phyloP scores from a whole-genome alignment of 1,140 invertebrate species.

The Caenorhabditis briggsae region DNA sequence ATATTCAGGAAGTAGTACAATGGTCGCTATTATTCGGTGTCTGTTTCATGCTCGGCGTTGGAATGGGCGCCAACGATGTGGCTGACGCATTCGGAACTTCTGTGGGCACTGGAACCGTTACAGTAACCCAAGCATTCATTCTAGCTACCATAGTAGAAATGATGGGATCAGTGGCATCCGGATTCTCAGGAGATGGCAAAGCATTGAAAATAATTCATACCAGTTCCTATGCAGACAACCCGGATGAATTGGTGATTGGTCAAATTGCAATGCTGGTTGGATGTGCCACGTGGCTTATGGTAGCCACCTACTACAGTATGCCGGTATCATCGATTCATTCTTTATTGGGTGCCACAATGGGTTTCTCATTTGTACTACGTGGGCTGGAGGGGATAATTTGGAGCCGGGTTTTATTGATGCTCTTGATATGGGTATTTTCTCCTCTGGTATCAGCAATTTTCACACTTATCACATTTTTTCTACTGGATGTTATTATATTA shows the following conservation, averaged over 20 bases:
- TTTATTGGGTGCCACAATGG: slow-evolving; percentile 94
- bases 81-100: slow-evolving; percentile 61
- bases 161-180: slow-evolving; percentile 80
- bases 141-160: slow-evolving; percentile 93
- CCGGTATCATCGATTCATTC: slow-evolving; percentile 94
- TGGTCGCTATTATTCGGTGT: slow-evolving; percentile 86
- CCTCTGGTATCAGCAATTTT: slow-evolving; percentile 90
- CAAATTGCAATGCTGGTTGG: slow-evolving; percentile 65
- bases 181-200: slow-evolving; percentile 75
- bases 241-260: slow-evolving; percentile 67
- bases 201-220: slow-evolving; percentile 73
- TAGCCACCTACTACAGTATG: slow-evolving; percentile 91
- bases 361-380: slow-evolving; percentile 90
- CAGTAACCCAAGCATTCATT: slow-evolving; percentile 89
- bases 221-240: slow-evolving; percentile 69
- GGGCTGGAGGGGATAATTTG: slow-evolving; percentile 88
- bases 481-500: slow-evolving; percentile 85
- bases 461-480: slow-evolving; percentile 86
- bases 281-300: slow-evolving; percentile 87
- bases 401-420: slow-evolving; percentile 81
- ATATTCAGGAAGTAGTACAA: slow-evolving; percentile 67
- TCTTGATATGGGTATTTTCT: slow-evolving; percentile 94
- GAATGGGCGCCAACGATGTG: slow-evolving; percentile 89
- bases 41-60: slow-evolving; percentile 93
- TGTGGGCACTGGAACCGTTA: slow-evolving; percentile 79